phyloP scores from a whole-genome alignment of 2,888 invertebrate genomes.

The Synergus umbraculus region DNA sequence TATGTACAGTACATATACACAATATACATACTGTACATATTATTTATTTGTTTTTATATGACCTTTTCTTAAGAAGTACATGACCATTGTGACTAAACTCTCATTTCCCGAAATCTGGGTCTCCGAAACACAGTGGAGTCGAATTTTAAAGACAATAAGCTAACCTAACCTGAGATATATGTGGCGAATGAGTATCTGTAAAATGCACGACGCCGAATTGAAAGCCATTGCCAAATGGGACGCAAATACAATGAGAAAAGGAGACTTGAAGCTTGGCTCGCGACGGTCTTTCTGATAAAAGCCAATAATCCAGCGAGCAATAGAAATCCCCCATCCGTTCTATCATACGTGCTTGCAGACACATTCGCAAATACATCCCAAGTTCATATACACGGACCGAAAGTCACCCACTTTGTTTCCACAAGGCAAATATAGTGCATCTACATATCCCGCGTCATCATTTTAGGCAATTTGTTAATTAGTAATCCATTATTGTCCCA shows the following conservation, averaged over 20 bases:
- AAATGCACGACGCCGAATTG: slow-evolving; percentile 66
- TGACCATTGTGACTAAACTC: background rate
- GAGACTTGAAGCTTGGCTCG: slow-evolving; percentile 65
- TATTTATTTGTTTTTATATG: background rate
- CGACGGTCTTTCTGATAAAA: slow-evolving; percentile 67
- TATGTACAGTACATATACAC: no score
- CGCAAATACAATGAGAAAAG: slow-evolving; percentile 67
- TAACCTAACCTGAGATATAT: slow-evolving; percentile 41
- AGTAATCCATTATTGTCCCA: background rate
- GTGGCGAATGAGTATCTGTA: slow-evolving; percentile 56
- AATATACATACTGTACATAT: no score
- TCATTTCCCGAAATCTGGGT: background rate
- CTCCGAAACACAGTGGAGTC: slow-evolving; percentile 18
- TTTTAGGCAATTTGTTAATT: slow-evolving; percentile 18
- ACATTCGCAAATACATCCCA: slow-evolving; percentile 35
- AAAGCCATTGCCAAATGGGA: slow-evolving; percentile 71
- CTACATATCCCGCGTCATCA: slow-evolving; percentile 9
- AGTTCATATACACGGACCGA: slow-evolving; percentile 24
- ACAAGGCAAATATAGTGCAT: background rate
- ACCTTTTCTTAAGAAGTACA: background rate
- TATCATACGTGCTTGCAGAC: slow-evolving; percentile 39
- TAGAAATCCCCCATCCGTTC: slow-evolving; percentile 55
- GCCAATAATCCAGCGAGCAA: slow-evolving; percentile 70
- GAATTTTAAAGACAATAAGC: slow-evolving; percentile 66
- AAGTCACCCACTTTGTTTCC: slow-evolving; percentile 30